Base-by-base conservation (phyloP, 2,797 vertebrate genomes). In the Pseudochromis fuscus region DNA sequence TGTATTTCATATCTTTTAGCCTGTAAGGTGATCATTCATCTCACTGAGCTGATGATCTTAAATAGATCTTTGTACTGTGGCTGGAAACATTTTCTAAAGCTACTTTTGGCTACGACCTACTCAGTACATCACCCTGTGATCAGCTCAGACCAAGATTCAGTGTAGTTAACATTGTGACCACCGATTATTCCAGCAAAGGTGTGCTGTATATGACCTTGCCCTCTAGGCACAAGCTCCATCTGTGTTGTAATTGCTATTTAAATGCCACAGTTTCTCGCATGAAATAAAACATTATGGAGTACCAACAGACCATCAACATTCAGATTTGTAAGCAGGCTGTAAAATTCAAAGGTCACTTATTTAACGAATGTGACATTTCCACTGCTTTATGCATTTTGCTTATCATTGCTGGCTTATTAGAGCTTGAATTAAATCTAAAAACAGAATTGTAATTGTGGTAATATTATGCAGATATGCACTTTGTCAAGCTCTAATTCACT, bases 321-420 rank as follows among this genome's bases (percentile, higher is more conserved):
- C 81, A 75, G 61, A 77, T 81, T 88, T 88, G 77, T 87, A 80
- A 77, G 74, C 52, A 59, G 67, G 48, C 66, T 69, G 81, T 84
- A 68, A 80, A 86, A 82, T 80, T 75, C 63, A 88, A 89, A 86
- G 88, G 85, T 90, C 61, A 53, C 82, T 79, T 75, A 87, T 88
- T 89, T 85, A 89, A 88, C 70, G 48, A 87, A 81, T 67, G 58
- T 89, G 88, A 82, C 89, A 87, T 90, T 92, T 88, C 61, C 24
- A 5, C 23, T 52, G 78, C 58, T 76, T 85, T 66, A 30, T 74
- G 58, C 56, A 53, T 82, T 84, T 83, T 77, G 31, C 59, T 62
- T 61, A 67, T 81, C 48, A 45, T 40, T 24, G 19, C 65, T 53
- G 68, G 61, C 52, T 72, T 79, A 67, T 82, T 77, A 70, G 44